These are phyloP conservation scores for Gonatopus flavifemur DNA, from an alignment of 1,140 invertebrate genomes.

Conservation along the genomic window DNA sequence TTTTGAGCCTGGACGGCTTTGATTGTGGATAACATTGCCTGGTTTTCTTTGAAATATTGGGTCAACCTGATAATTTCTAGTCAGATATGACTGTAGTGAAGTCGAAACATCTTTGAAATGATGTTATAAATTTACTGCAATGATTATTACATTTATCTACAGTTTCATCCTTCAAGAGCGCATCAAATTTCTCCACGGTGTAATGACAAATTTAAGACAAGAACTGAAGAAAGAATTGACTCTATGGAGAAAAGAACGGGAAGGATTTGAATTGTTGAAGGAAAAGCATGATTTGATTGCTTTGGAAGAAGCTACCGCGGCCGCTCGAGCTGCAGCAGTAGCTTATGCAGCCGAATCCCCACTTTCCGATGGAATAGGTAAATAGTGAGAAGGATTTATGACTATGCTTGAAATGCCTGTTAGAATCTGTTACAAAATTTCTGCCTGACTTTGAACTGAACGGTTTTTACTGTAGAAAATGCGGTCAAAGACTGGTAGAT, in stretches of 20 bases:
- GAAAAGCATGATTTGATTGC: conserved; percentile 25
- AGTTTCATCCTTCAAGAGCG: conserved; percentile 25
- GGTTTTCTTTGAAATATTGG: no score
- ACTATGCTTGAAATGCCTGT: no score
- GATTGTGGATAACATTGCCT: no score
- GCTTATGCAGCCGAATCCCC: conserved; percentile 34
- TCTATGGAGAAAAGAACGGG: conserved; percentile 30
- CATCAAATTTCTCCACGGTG: conserved; percentile 11
- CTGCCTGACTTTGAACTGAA: no score
- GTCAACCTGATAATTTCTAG: no score
- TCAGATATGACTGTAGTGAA: not conserved
- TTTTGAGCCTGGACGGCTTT: no score
- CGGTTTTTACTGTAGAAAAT: no score
- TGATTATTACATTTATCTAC: not conserved
- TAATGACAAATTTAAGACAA: conserved; percentile 20
- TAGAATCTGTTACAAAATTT: no score
- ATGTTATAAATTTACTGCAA: conserved; percentile 3
- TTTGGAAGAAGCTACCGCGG: conserved; percentile 32
- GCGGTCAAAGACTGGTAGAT: no score
- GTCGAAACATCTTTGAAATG: not conserved
- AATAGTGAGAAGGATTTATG: no score
- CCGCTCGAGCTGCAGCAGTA: conserved; percentile 28
- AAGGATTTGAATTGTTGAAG: conserved; percentile 26
- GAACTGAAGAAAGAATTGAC: conserved; percentile 17
- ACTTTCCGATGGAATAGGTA: conserved; percentile 24